Evolutionary conservation across 2,797 vertebrate species (phyloP).

Genomic region (Micromesistius poutassou): DNA sequence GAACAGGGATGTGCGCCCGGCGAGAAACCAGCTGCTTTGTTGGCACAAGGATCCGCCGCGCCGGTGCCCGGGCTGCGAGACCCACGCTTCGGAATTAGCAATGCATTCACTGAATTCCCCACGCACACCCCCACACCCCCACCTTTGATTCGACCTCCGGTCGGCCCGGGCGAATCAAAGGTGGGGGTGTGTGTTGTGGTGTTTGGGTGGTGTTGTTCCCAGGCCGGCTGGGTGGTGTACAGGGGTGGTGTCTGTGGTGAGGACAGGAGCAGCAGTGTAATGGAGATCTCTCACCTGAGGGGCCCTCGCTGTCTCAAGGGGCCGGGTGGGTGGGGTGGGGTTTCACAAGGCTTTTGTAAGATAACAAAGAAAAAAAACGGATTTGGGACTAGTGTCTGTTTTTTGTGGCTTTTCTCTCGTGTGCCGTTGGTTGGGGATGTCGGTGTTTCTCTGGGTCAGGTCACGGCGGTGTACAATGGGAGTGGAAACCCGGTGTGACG

Average conservation of each 20-base stretch:
- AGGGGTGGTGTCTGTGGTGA: background rate
- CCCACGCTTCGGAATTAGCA: conserved; percentile 60
- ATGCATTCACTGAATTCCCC: conserved; percentile 69
- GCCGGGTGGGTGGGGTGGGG: too few relatives aligned
- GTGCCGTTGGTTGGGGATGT: too few relatives aligned
- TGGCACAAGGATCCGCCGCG: conserved; percentile 56
- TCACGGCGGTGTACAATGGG: background rate
- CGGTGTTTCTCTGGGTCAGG: background rate
- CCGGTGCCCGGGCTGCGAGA: conserved; percentile 59
- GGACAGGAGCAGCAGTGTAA: background rate
- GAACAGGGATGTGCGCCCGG: conserved; percentile 73
- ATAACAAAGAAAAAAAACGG: background rate
- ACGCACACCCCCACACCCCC: conserved; percentile 45
- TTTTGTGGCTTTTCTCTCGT: background rate
- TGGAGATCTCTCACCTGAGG: background rate
- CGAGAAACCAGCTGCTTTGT: conserved; percentile 68
- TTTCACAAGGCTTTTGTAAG: background rate
- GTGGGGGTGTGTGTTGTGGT: too few relatives aligned
- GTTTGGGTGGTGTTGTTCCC: background rate
- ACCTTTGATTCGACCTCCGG: conserved; percentile 36
- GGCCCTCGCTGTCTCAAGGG: background rate
- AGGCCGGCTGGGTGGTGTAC: background rate
- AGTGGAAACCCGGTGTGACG: background rate
- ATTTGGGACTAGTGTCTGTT: background rate
- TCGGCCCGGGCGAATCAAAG: too few relatives aligned